Evolutionary conservation across 1,140 invertebrate genomes (phyloP).

Genomic region (Caenorhabditis latens): DNA sequence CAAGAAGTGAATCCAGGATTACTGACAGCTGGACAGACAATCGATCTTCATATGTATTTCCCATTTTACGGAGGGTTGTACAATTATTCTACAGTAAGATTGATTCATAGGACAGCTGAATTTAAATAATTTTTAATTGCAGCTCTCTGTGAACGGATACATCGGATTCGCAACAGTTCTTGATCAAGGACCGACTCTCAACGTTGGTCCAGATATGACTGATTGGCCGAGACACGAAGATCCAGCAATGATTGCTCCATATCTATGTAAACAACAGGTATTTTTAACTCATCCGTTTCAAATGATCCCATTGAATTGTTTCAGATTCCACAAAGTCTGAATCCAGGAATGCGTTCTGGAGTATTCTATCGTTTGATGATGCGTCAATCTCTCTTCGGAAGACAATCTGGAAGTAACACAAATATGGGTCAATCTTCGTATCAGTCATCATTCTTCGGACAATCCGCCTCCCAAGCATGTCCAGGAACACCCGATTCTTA

Average conservation of each 20-base stretch:
- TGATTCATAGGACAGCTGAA: not conserved
- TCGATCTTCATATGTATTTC: slow-evolving; percentile 77
- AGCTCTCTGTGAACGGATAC: slow-evolving; percentile 77
- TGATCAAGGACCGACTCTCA: slow-evolving; percentile 77
- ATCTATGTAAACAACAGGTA: slow-evolving; percentile 76
- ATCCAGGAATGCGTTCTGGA: slow-evolving; percentile 73
- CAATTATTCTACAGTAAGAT: slow-evolving; percentile 77
- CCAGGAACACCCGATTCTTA: slow-evolving; percentile 73
- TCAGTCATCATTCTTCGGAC: slow-evolving; percentile 73
- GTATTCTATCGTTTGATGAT: slow-evolving; percentile 77
- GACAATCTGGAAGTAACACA: slow-evolving; percentile 73
- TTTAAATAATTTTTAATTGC: slow-evolving; percentile 55
- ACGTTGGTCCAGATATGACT: slow-evolving; percentile 76
- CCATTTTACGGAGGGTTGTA: slow-evolving; percentile 77
- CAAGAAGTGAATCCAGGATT: slow-evolving; percentile 75
- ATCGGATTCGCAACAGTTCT: slow-evolving; percentile 77
- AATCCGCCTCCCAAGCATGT: slow-evolving; percentile 68
- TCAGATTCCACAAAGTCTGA: slow-evolving; percentile 74
- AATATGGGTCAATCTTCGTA: slow-evolving; percentile 69
- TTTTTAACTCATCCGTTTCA: not conserved
- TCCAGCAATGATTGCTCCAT: slow-evolving; percentile 78
- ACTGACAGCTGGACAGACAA: slow-evolving; percentile 77
- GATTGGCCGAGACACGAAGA: slow-evolving; percentile 77
- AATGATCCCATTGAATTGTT: not conserved
- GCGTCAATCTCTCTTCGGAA: slow-evolving; percentile 75